Evolutionary conservation across 2,797 vertebrate genomes (phyloP).

Genomic region (Leuciscus waleckii): DNA sequence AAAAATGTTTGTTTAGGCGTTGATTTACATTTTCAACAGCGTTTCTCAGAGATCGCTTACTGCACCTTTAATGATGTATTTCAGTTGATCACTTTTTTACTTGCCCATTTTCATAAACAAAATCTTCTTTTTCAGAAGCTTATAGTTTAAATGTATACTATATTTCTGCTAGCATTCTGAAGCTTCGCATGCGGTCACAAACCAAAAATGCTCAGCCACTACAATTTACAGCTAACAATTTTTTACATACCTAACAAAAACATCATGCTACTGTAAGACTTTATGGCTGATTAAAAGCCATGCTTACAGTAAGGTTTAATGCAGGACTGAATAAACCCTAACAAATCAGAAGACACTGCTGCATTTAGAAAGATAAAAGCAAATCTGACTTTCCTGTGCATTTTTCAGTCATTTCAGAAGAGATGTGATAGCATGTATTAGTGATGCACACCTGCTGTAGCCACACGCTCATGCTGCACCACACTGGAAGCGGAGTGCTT

Average conservation of each 20-base stretch:
- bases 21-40: neutral
- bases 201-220: slow-evolving; percentile 13
- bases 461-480: slow-evolving; percentile 57
- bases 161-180: neutral
- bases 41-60: neutral
- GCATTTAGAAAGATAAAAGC: neutral
- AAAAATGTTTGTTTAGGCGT: neutral
- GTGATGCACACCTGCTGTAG: slow-evolving; percentile 39
- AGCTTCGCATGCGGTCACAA: slow-evolving; percentile 30
- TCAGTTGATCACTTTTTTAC: neutral
- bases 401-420: slow-evolving; percentile 15
- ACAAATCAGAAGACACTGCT: neutral
- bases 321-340: neutral
- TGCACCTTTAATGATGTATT: neutral
- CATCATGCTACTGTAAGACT: slow-evolving; percentile 16
- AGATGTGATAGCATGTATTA: slow-evolving; percentile 40
- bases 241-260: neutral
- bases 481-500: slow-evolving; percentile 57
- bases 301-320: slow-evolving; percentile 14
- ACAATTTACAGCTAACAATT: neutral
- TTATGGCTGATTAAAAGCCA: slow-evolving; percentile 10
- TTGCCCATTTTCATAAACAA: neutral
- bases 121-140: neutral
- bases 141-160: neutral
- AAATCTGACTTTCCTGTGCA: neutral